These are phyloP conservation scores for Perithous albicinctus DNA, from an alignment of 2,888 invertebrate genomes.

Conservation along the genomic window DNA sequence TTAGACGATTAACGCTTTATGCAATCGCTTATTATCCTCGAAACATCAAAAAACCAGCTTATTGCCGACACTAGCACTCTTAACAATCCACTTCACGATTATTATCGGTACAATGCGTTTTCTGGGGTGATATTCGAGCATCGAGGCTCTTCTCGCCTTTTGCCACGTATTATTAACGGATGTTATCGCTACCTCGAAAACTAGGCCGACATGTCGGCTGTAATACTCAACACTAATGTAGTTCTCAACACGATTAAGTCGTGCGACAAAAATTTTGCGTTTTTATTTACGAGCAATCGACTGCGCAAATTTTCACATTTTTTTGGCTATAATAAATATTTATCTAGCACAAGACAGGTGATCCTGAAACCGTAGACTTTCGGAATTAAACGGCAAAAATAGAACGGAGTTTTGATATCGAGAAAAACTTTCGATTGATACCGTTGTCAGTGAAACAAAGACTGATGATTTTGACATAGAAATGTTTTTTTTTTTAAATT, in stretches of 20 bases:
- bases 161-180: conserved; percentile 45
- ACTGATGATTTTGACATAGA: no score
- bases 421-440: neutral
- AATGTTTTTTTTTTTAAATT: no score
- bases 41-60: neutral
- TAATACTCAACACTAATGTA: neutral
- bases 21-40: neutral
- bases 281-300: neutral
- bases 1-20: neutral
- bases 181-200: conserved; percentile 44
- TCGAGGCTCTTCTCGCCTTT: conserved; percentile 1
- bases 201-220: conserved; percentile 32
- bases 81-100: conserved; percentile 31
- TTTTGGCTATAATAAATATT: neutral
- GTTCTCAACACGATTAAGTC: neutral
- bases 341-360: neutral
- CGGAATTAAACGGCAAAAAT: neutral
- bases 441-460: neutral
- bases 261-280: neutral
- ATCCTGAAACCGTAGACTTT: neutral
- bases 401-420: neutral
- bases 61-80: conserved; percentile 7
- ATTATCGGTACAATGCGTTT: conserved; percentile 38
- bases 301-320: neutral
- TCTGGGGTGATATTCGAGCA: conserved; percentile 35